Evolutionary conservation across 2,888 invertebrate genomes (phyloP).

Genomic region (Bembecia ichneumoniformis): DNA sequence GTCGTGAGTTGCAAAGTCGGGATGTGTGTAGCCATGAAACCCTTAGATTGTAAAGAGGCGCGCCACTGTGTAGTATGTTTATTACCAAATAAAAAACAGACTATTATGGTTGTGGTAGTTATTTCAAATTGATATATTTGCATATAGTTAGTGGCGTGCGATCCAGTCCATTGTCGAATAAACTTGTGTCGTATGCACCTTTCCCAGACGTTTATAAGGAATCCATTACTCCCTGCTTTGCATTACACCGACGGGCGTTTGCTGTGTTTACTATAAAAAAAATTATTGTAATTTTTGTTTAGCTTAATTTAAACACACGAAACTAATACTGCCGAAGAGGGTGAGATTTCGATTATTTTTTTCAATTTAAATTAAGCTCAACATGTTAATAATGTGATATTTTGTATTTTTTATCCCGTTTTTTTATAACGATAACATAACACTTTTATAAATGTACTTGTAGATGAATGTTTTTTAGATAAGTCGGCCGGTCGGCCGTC

Average conservation of each 20-base stretch:
- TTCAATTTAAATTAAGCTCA: conserved; percentile 69
- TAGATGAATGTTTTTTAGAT: conserved; percentile 38
- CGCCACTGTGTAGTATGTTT: conserved; percentile 39
- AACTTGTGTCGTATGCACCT: conserved; percentile 12
- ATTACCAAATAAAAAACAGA: conserved; percentile 53
- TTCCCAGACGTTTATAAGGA: too few relatives aligned
- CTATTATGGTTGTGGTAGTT: conserved; percentile 71
- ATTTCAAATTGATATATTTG: conserved; percentile 65
- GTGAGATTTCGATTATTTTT: conserved; percentile 20
- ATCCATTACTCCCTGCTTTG: conserved; percentile 17
- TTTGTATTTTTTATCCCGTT: conserved; percentile 63
- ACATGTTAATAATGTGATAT: conserved; percentile 71
- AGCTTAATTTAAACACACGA: conserved; percentile 60
- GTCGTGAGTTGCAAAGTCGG: conserved; percentile 31
- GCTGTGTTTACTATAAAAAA: conserved; percentile 17
- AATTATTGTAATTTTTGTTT: conserved; percentile 43
- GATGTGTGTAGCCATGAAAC: conserved; percentile 24
- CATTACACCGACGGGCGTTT: conserved; percentile 23
- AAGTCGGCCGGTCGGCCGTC: conserved; percentile 31
- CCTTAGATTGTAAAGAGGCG: conserved; percentile 22
- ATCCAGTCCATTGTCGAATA: conserved; percentile 21
- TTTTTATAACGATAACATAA: conserved; percentile 44
- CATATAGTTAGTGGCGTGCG: conserved; percentile 44
- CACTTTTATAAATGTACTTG: conserved; percentile 51
- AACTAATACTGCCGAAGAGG: conserved; percentile 25